A percentile compares a stretch with the other conserved stretches of the same genome.
These are phyloP conservation scores for Lasioglossum pauxillum DNA, from an alignment of 2,888 invertebrate species.

Conservation along the genomic window DNA sequence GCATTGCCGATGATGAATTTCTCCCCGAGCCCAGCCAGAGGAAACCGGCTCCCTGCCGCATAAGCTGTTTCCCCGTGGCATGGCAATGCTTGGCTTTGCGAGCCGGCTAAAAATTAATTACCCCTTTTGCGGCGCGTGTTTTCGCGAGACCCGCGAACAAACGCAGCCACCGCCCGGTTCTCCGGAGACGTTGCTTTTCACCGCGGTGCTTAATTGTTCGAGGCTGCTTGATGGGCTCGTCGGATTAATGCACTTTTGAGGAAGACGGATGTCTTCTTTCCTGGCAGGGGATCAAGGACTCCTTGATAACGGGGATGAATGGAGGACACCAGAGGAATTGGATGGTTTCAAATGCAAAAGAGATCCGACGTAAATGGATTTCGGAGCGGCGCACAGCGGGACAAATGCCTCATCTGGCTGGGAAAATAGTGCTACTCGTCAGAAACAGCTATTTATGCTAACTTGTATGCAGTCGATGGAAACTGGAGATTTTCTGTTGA, in stretches of 20 bases:
- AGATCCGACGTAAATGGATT: slow-evolving; percentile 7
- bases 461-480: too few relatives aligned
- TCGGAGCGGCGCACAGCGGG: background rate
- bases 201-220: background rate
- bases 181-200: slow-evolving; percentile 14
- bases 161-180: background rate
- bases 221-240: background rate
- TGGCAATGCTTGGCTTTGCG: slow-evolving; percentile 24
- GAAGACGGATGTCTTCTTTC: slow-evolving; percentile 5
- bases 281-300: background rate
- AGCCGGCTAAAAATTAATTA: slow-evolving; percentile 54
- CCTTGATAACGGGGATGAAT: background rate
- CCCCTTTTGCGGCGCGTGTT: background rate
- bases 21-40: slow-evolving; percentile 29
- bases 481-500: too few relatives aligned
- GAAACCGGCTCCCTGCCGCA: slow-evolving; percentile 25
- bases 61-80: slow-evolving; percentile 51
- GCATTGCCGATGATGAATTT: slow-evolving; percentile 67
- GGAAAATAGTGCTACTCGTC: too few relatives aligned
- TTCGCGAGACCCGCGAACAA: background rate
- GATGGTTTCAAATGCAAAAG: background rate
- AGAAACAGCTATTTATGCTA: too few relatives aligned
- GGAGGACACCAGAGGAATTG: background rate
- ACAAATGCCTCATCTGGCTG: too few relatives aligned
- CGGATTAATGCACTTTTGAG: slow-evolving; percentile 9